Conservation (phyloP, 2,113 vertebrate species). For the Smithornis capensis region DNA sequence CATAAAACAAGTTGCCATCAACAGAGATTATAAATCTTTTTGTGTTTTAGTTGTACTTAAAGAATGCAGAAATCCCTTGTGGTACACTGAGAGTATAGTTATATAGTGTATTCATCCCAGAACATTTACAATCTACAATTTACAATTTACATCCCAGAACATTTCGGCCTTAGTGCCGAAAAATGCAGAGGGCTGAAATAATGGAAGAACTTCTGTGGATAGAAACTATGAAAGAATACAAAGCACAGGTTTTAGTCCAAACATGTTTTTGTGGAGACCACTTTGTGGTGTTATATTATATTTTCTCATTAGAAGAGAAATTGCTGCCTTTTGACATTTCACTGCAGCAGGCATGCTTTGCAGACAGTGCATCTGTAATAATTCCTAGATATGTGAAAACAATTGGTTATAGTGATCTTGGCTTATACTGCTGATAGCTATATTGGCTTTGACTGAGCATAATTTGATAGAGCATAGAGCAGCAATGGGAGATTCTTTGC, state of each 20-base stretch:
- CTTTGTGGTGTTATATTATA: background rate
- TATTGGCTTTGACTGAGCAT: background rate
- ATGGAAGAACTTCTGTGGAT: background rate
- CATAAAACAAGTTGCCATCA: background rate
- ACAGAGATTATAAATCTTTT: background rate
- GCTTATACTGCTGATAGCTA: background rate
- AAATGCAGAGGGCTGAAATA: background rate
- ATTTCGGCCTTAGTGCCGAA: background rate
- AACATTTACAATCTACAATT: background rate
- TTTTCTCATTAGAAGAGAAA: background rate
- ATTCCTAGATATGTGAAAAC: background rate
- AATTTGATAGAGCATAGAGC: background rate
- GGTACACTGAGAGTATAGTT: background rate
- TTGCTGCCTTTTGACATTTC: background rate
- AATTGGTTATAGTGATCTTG: background rate
- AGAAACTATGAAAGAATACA: background rate
- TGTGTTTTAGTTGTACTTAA: background rate
- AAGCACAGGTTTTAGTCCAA: background rate
- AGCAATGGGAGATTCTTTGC: background rate
- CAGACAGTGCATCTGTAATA: background rate
- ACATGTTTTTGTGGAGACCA: background rate
- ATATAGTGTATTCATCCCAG: background rate
- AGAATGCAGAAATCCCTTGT: background rate
- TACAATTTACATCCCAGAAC: background rate
- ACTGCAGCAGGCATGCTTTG: background rate